phyloP scores from a whole-genome alignment of 2,888 invertebrate species.

The Lepetodrilus schrolli region DNA sequence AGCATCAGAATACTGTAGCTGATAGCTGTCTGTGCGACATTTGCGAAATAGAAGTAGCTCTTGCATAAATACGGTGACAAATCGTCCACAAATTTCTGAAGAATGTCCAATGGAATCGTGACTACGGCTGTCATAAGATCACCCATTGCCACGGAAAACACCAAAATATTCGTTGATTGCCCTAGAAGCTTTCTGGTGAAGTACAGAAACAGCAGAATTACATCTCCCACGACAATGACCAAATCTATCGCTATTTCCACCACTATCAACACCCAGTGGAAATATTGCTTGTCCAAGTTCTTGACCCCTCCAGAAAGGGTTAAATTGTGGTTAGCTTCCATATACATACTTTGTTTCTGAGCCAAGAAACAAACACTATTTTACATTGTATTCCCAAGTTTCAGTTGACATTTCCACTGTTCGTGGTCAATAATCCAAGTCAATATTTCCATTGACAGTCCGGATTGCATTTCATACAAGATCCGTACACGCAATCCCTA shows the following conservation, averaged over 20 bases:
- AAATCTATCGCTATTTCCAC: constrained; percentile 45
- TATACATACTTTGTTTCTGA: not conserved
- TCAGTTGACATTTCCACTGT: no score
- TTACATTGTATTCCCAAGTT: no score
- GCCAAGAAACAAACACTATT: no score
- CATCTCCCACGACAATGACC: constrained; percentile 54
- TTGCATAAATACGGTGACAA: constrained; percentile 57
- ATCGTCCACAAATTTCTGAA: constrained; percentile 39
- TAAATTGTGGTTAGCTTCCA: not conserved
- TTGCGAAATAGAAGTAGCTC: constrained; percentile 49
- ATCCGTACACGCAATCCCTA: no score
- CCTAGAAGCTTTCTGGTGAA: constrained; percentile 59
- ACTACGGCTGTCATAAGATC: constrained; percentile 54
- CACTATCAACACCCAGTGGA: constrained; percentile 42
- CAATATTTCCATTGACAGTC: no score
- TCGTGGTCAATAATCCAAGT: no score
- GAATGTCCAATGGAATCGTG: constrained; percentile 52
- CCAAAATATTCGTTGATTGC: constrained; percentile 64
- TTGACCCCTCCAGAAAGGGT: not conserved
- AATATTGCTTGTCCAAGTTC: constrained; percentile 34
- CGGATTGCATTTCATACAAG: no score
- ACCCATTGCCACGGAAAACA: constrained; percentile 64
- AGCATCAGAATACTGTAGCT: constrained; percentile 43
- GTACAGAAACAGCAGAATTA: constrained; percentile 53
- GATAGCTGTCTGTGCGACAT: constrained; percentile 45